phyloP scores from a whole-genome alignment of 2,797 vertebrate species.

The Megalops cyprinoides region DNA sequence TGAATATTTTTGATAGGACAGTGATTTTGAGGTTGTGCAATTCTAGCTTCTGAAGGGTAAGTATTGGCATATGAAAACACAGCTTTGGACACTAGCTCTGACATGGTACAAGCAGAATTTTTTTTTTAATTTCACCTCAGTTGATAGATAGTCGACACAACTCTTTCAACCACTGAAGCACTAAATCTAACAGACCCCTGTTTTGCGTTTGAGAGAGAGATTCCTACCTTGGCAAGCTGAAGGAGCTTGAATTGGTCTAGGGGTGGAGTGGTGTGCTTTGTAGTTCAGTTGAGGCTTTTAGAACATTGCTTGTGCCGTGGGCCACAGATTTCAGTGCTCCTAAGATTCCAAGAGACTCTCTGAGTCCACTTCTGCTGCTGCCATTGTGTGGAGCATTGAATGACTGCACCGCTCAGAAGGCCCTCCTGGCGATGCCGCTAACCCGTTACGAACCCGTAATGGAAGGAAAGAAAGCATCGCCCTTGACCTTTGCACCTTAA shows the following conservation, averaged over 20 bases:
- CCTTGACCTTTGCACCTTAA: neutral
- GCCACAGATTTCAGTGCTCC: neutral
- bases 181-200: neutral
- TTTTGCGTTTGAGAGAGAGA: neutral
- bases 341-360: neutral
- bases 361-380: constrained; percentile 4
- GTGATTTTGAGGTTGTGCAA: constrained; percentile 45
- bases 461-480: neutral
- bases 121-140: neutral
- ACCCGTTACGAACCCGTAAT: neutral
- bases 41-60: constrained; percentile 28
- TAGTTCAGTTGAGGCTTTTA: neutral
- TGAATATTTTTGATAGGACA: constrained; percentile 75
- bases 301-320: neutral
- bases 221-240: neutral
- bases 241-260: neutral
- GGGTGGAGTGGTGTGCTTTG: neutral
- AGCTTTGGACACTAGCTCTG: neutral
- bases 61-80: neutral
- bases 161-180: constrained; percentile 3
- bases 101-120: neutral
- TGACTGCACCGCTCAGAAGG: no score
- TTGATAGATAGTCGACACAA: neutral
- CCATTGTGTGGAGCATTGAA: no score
- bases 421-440: neutral